These are phyloP conservation scores for Eidolon helvum DNA, from an alignment of 2,113 vertebrate genomes.

Conservation along the genomic window DNA sequence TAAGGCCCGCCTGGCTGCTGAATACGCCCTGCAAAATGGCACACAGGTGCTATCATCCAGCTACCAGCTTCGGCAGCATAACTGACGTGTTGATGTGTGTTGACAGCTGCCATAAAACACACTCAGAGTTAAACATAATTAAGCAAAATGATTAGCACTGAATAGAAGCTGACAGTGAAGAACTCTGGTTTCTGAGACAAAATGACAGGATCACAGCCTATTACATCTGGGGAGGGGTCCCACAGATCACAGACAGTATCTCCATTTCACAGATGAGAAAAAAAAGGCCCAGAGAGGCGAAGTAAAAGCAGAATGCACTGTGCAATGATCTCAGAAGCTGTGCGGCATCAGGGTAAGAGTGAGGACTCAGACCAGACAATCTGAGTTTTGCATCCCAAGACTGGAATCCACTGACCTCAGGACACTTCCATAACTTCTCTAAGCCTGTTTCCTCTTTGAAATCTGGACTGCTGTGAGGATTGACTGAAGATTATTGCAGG, in stretches of 20 bases:
- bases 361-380: not conserved
- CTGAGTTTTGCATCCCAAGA: not conserved
- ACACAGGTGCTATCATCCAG: not conserved
- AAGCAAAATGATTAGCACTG: not conserved
- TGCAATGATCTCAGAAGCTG: not conserved
- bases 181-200: not conserved
- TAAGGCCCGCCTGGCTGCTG: not conserved
- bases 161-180: not conserved
- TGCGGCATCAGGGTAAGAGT: rapidly evolving
- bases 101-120: not conserved
- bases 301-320: not conserved
- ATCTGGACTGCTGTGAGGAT: not conserved
- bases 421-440: not conserved
- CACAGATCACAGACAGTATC: not conserved
- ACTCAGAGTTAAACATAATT: not conserved
- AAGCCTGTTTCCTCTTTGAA: not conserved
- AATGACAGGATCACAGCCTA: not conserved
- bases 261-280: not conserved
- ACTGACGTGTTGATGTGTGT: not conserved
- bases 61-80: not conserved
- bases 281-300: not conserved
- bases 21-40: not conserved
- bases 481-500: not conserved
- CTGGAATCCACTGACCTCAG: not conserved
- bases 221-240: not conserved